A percentile compares a stretch with the other conserved stretches of the same genome.
Evolutionary conservation across 1,140 invertebrate genomes (phyloP).

Genomic region (Neodiprion pinetum): DNA sequence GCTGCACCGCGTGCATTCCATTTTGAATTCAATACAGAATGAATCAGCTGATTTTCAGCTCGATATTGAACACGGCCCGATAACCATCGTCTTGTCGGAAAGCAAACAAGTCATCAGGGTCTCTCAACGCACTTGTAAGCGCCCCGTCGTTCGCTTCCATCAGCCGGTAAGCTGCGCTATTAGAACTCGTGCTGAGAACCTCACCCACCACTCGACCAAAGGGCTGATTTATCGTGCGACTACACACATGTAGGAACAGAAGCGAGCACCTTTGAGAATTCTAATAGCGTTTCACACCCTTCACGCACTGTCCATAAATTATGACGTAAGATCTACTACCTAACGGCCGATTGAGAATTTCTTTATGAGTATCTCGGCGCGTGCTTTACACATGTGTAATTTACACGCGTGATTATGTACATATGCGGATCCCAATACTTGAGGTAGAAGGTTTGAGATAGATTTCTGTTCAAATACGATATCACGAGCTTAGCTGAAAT

Average conservation of each 20-base stretch:
- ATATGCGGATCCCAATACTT: not conserved
- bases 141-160: not conserved
- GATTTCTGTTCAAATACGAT: not conserved
- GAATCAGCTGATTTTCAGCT: slow-evolving; percentile 5
- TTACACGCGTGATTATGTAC: no score
- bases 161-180: no score
- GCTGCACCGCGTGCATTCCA: slow-evolving; percentile 4
- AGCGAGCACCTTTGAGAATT: slow-evolving; percentile 7
- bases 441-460: not conserved
- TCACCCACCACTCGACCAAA: not conserved
- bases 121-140: slow-evolving; percentile 1
- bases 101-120: slow-evolving; percentile 3
- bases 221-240: not conserved
- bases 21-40: slow-evolving; percentile 1
- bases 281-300: slow-evolving; percentile 7
- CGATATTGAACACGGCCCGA: not conserved
- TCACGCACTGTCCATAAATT: slow-evolving; percentile 1
- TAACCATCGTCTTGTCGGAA: slow-evolving; percentile 2
- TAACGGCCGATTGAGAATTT: not conserved
- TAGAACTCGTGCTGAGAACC: not conserved
- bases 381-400: no score
- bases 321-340: not conserved
- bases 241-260: not conserved
- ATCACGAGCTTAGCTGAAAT: not conserved
- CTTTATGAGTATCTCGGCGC: not conserved